Percentiles rank a stretch among this genome's conserved stretches.
Conservation (phyloP, 2,797 vertebrate species). For the Crenuchus spilurus region DNA sequence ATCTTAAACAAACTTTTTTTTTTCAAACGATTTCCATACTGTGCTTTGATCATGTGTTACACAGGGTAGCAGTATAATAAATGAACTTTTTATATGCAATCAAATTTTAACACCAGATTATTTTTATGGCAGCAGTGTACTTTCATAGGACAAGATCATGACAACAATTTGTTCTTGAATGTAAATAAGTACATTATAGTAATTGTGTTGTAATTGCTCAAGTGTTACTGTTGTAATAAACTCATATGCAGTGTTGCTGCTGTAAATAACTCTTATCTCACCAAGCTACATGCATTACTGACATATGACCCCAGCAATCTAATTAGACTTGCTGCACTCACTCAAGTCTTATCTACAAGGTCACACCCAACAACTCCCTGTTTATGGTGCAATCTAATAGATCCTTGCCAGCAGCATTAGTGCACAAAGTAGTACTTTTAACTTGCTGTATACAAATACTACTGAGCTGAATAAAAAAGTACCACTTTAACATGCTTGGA, state of each 20-base stretch:
- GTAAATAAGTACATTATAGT: background rate
- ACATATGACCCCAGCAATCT: background rate
- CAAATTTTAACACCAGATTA: background rate
- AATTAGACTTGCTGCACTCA: background rate
- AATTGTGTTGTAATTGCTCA: background rate
- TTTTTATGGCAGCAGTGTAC: background rate
- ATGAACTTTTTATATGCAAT: no score
- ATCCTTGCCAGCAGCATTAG: background rate
- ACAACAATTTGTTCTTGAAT: no score
- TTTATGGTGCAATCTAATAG: background rate
- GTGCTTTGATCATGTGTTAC: no score
- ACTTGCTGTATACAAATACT: background rate
- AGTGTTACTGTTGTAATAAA: background rate
- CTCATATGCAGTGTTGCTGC: background rate
- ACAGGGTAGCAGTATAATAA: no score
- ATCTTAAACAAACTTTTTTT: no score
- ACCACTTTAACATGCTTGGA: background rate
- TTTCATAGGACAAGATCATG: no score
- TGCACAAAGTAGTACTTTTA: no score
- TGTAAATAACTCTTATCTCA: background rate
- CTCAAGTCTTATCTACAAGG: conserved; percentile 24
- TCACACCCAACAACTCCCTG: conserved; percentile 22
- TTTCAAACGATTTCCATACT: no score
- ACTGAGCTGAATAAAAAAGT: background rate
- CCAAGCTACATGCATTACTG: background rate